These are phyloP conservation scores for Drosophila tripunctata DNA, from an alignment of 2,888 invertebrate genomes.

Conservation along the genomic window DNA sequence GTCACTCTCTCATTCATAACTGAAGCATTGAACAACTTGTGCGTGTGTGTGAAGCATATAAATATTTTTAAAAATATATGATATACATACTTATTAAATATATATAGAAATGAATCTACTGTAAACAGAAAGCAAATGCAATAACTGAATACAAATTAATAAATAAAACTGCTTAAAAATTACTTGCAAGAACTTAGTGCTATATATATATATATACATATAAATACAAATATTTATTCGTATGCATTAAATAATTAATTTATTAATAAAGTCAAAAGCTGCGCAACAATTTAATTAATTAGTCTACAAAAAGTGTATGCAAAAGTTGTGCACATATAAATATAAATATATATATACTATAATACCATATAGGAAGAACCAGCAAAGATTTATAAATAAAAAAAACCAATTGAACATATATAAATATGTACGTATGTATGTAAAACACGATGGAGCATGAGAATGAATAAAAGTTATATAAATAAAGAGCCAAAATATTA, in stretches of 20 bases:
- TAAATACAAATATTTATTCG: conserved; percentile 57
- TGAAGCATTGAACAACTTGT: conserved; percentile 43
- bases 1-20: conserved; percentile 48
- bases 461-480: conserved; percentile 67
- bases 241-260: conserved; percentile 58
- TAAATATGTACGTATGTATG: conserved; percentile 43
- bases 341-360: conserved; percentile 20
- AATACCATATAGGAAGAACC: conserved; percentile 34
- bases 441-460: conserved; percentile 38
- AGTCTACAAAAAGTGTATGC: conserved; percentile 38
- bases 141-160: conserved; percentile 54
- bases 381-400: conserved; percentile 5
- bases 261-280: conserved; percentile 45
- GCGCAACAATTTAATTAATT: conserved; percentile 54
- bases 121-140: conserved; percentile 56
- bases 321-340: conserved; percentile 27
- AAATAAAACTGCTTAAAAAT: conserved; percentile 61
- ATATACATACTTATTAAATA: conserved; percentile 40
- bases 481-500: conserved; percentile 43
- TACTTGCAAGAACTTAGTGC: conserved; percentile 68
- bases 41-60: conserved; percentile 62
- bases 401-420: conserved; percentile 35
- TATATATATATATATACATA: conserved; percentile 51
- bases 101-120: conserved; percentile 35
- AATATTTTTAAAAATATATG: conserved; percentile 28